These are phyloP conservation scores for Setipinna tenuifilis DNA, from an alignment of 2,797 vertebrate genomes.

Conservation along the genomic window DNA sequence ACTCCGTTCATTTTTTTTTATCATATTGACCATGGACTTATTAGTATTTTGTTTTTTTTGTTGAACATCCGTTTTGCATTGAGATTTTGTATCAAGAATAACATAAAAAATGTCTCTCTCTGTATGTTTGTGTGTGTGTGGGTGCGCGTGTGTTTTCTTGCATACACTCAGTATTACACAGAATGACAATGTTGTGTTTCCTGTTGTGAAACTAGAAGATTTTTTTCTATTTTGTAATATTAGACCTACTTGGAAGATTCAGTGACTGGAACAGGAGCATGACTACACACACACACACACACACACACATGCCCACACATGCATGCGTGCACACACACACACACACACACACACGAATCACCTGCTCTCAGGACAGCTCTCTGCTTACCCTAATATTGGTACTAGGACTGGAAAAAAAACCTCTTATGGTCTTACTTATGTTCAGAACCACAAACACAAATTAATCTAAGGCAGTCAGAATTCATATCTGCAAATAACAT, in stretches of 20 bases:
- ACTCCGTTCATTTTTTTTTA: not conserved
- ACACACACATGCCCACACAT: slow-evolving; percentile 6
- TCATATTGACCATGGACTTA: too few species aligned
- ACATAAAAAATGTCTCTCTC: slow-evolving; percentile 41
- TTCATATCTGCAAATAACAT: not conserved
- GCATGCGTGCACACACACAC: not conserved
- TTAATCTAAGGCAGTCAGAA: not conserved
- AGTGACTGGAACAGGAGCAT: not conserved
- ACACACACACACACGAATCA: not conserved
- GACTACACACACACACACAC: not conserved
- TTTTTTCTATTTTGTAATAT: not conserved
- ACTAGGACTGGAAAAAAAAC: not conserved
- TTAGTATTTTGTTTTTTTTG: too few species aligned
- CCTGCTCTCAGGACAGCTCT: not conserved
- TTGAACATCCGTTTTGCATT: slow-evolving; percentile 53
- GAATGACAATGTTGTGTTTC: not conserved
- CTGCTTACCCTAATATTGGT: not conserved
- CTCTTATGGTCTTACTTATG: too few species aligned
- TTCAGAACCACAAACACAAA: not conserved
- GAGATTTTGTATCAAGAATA: slow-evolving; percentile 46
- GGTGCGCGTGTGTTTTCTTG: slow-evolving; percentile 54
- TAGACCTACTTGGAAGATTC: not conserved
- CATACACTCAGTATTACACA: not conserved
- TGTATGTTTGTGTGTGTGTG: not conserved
- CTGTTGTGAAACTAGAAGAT: not conserved